phyloP scores from a whole-genome alignment of 2,888 invertebrate genomes.

The Tenthredo scrophulariae region DNA sequence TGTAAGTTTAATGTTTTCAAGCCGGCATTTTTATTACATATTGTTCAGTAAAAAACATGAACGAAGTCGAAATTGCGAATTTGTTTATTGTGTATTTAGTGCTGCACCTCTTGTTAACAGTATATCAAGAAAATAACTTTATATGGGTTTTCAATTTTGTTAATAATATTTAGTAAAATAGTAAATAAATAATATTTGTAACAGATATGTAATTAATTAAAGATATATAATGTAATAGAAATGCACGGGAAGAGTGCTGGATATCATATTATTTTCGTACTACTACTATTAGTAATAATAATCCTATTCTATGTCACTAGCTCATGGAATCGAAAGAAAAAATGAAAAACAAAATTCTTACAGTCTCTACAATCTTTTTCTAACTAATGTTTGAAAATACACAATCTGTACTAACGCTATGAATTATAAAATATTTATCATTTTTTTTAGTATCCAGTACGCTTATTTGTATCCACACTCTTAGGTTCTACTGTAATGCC shows the following conservation, averaged over 20 bases:
- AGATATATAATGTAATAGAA: slow-evolving; percentile 32
- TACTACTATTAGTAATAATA: slow-evolving; percentile 14
- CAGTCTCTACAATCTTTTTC: neutral
- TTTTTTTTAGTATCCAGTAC: slow-evolving; percentile 40
- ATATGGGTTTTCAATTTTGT: slow-evolving; percentile 32
- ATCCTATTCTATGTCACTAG: slow-evolving; percentile 2
- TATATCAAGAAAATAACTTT: slow-evolving; percentile 15
- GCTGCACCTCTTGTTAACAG: slow-evolving; percentile 25
- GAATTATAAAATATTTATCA: neutral
- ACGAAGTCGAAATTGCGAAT: neutral
- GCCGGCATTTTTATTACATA: neutral
- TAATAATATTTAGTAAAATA: slow-evolving; percentile 38
- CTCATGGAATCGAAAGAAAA: neutral
- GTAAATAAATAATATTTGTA: slow-evolving; percentile 35
- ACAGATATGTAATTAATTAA: slow-evolving; percentile 26
- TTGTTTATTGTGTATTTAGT: slow-evolving; percentile 7
- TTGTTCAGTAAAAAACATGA: neutral
- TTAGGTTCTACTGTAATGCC: slow-evolving; percentile 68
- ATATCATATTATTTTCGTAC: slow-evolving; percentile 43
- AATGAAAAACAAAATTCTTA: neutral
- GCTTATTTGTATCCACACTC: slow-evolving; percentile 52
- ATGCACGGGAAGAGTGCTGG: slow-evolving; percentile 48
- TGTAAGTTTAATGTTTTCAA: neutral
- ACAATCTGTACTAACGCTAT: slow-evolving; percentile 9
- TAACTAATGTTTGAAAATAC: slow-evolving; percentile 16